Conservation (phyloP, 2,888 invertebrate species). For the Dermolepida albohirtum region DNA sequence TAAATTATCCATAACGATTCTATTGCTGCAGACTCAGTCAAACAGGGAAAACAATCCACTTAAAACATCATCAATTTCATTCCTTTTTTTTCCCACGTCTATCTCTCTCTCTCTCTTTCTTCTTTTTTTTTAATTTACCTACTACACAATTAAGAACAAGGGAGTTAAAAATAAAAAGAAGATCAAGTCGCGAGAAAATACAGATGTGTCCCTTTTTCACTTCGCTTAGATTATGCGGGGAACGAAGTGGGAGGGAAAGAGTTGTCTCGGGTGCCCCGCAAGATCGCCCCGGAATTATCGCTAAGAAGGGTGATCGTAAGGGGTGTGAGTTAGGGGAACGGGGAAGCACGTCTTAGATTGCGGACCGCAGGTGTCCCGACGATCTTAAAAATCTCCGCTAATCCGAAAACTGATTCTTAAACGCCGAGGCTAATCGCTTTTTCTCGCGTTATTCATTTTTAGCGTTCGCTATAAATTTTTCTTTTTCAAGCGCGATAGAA, state of each 20-base stretch:
- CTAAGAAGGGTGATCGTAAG: background rate
- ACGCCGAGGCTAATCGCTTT: slow-evolving; percentile 32
- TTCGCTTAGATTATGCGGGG: background rate
- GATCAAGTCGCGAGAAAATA: background rate
- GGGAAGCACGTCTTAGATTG: background rate
- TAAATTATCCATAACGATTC: too few species aligned
- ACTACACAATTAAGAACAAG: background rate
- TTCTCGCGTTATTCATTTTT: slow-evolving; percentile 14
- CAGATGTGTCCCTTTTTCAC: slow-evolving; percentile 7
- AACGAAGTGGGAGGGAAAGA: too few species aligned
- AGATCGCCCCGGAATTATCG: slow-evolving; percentile 13
- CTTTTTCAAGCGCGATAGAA: too few species aligned
- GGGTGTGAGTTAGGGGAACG: background rate
- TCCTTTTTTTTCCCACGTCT: background rate
- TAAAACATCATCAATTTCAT: too few species aligned
- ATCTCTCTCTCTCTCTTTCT: too few species aligned
- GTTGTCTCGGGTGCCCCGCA: background rate
- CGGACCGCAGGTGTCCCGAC: slow-evolving; percentile 30
- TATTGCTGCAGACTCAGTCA: too few species aligned
- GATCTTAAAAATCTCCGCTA: slow-evolving; percentile 35
- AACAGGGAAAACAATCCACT: too few species aligned
- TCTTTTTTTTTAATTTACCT: too few species aligned
- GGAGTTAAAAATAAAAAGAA: background rate
- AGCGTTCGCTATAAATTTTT: too few species aligned
- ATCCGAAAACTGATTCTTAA: slow-evolving; percentile 36